Evolutionary conservation across 2,113 vertebrate genomes (phyloP), one percentile per base, ranked within the genome.

Genomic region (Astur gentilis): DNA sequence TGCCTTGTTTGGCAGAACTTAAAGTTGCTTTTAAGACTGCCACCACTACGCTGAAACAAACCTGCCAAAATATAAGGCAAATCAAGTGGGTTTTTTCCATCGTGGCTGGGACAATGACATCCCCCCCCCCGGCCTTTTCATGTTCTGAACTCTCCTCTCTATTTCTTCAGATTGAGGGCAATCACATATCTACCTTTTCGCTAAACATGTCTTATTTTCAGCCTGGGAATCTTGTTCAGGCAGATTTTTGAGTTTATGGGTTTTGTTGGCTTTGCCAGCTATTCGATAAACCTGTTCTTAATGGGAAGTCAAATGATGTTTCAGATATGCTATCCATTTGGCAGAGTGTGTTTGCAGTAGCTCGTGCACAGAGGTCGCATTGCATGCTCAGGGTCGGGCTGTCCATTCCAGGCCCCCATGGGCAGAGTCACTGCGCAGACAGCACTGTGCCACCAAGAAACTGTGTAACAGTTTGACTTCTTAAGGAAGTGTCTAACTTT

Each of bases 351-450:
- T 47, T 47, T 71, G 49, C n/a, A 29, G 11, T 57, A n/a, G 19
- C 31, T 55, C 2, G 1, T 49, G 42, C 40, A 70, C 34, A 80
- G 49, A 71, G 15, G 18, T 71, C 1, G 1, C 38, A 54, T 38
- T 1, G 0, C 32, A 14, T 0, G 6, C 47, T 45, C 34, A 27
- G 54, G 17, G 21, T 34, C 1, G 1, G 45, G 45, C 54, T 60
- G 32, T 32, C 38, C 13, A 12, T 69, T 44, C 32, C 64, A 36
- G 64, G 38, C 6, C 4, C 21, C 38, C 2, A 0, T 27, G 22
- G 31, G 10, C 22, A 45, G 22, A 16, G 7, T 18, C 13, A 52
- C 11, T 9, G 6, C 0, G 3, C 21, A 27, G 29, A 50, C 21
- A 38, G 26, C 15, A 22, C 14, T 66, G 29, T 40, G 66, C 40